Evolutionary conservation across 2,113 vertebrate genomes (phyloP).

Genomic region (Coracopsis vasa): DNA sequence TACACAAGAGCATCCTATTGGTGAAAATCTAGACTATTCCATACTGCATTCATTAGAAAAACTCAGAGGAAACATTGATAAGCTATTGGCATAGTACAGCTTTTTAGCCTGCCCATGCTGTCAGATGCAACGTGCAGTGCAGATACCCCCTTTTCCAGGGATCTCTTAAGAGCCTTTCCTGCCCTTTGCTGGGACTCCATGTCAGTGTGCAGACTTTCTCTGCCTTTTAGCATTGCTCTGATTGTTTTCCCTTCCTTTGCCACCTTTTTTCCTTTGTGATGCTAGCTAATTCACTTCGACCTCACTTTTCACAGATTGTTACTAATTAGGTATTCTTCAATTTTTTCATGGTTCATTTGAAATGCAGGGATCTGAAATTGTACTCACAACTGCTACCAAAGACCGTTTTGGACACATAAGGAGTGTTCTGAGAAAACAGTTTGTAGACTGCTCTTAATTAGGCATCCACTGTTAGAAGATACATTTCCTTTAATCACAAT

Average conservation of each 20-base stretch:
- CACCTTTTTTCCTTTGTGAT: too few species aligned
- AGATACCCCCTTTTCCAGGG: background rate
- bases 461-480: constrained; percentile 40
- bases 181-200: background rate
- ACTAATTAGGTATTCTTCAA: too few species aligned
- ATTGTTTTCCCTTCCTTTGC: too few species aligned
- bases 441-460: constrained; percentile 49
- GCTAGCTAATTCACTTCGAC: too few species aligned
- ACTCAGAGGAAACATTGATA: accelerated
- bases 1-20: accelerated
- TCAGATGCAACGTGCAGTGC: accelerated
- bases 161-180: background rate
- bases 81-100: background rate
- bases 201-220: background rate
- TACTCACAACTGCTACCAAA: constrained; percentile 27
- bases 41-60: background rate
- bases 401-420: too few species aligned
- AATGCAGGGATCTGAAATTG: too few species aligned
- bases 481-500: constrained; percentile 40
- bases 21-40: background rate
- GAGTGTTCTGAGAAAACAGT: too few species aligned
- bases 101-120: accelerated
- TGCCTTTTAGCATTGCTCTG: background rate
- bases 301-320: too few species aligned
- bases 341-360: too few species aligned